Base-by-base conservation (phyloP, 2,113 vertebrate genomes). In the Callipepla californica region DNA sequence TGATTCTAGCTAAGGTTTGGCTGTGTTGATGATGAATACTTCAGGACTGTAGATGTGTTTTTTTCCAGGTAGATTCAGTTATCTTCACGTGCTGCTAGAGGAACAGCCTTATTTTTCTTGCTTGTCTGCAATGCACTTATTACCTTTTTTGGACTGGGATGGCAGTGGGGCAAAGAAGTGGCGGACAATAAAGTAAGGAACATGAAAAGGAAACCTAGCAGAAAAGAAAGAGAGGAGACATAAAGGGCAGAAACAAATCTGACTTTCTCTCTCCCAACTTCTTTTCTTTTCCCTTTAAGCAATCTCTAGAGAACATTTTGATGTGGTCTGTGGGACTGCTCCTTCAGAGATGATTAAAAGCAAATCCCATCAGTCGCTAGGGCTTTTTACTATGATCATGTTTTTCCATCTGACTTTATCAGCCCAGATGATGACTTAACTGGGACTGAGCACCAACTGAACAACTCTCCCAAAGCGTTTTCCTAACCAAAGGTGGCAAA, bases 321-420 rank as follows among this genome's bases (percentile, higher is more conserved):
- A 74, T 82, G 66, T 83, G 74, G 55, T 69, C 70, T 92, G 28
- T 61, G 68, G 77, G 91, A 61, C 57, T 80, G 63, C 84, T 92
- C 50, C 65, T 38, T 78, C 81, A 19, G 74, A 94, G 80, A 90
- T 73, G 34, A 90, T 51, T 85, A 44, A 66, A 87, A 85, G 4
- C 61, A 84, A 95, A 53, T 10, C 40, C 61, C 45, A 69, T n/a
- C 77, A 65, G 68, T 55, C 36, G 0, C 28, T 53, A n/a, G 79
- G 55, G 25, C 30, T 38, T 30, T 81, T 50, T 20, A 67, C 65
- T 70, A 73, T 4, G 2, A 58, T 47, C 8, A 1, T 44, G 45
- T 16, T 92, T 90, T 91, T 90, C 81, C 67, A 58, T 38, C 44
- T 26, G 6, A 22, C 53, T 79, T 32, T 62, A 66, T 59, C 73